Base-by-base conservation (phyloP, 2,113 vertebrate genomes). In the Bubalus kerabau region DNA sequence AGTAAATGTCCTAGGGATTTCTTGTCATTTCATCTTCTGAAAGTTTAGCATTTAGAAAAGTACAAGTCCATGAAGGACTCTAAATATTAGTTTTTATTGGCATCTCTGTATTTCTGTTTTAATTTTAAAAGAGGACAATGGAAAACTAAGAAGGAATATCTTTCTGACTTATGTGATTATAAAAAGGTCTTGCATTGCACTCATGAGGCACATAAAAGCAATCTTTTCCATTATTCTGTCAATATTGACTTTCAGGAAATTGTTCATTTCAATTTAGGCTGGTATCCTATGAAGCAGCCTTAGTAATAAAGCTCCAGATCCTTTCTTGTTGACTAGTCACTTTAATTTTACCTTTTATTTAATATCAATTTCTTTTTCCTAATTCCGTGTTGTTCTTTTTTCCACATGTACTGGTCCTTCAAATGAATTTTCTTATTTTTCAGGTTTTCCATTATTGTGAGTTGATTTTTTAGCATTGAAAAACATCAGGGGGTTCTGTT, bases 181-280 rank as follows among this genome's bases (percentile, higher is more conserved):
- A 91, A 80, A 95, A 95, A 97, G 56, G 36, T 95, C 64, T 89
- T 94, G 11, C 76, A 95, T 86, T 97, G 60, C 23, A 94, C 94
- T 97, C 91, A 64, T n/a, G 60, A 95, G 88, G 86, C 50, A 97
- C 94, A 67, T 60, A 95, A 93, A 97, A 94, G 85, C 24, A 95
- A 94, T 97, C 43, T 96, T 97, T 97, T 91, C 48, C 94, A 84
- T 97, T 96, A 81, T 94, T 90, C 81, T 97, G 94, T 96, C 93
- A 98, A 97, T 97, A 96, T 93, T 94, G 94, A 96, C 94, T 87
- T 94, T 95, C 86, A 95, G 82, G 46, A 98, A 97, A 94, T 83
- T 94, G 48, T 89, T 97, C 74, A 48, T 96, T 94, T 97, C 76
- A 71, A 30, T 97, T 89, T 97, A 67, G n/a, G 30, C 85, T 95